Conservation (phyloP, 2,113 vertebrate genomes). For the Cheirogaleus medius region DNA sequence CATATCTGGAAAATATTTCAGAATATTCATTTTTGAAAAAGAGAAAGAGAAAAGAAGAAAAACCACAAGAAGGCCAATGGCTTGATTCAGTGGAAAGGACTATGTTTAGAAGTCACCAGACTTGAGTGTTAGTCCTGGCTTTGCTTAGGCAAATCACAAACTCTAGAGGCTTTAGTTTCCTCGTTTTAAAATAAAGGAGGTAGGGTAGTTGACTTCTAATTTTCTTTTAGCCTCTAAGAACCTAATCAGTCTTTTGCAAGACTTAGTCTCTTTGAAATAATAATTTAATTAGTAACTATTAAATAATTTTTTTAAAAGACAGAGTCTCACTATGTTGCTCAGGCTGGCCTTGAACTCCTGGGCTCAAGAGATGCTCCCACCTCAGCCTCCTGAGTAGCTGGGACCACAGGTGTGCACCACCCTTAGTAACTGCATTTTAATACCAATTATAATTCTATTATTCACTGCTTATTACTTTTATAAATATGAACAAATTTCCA, state of each 20-base stretch:
- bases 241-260: neutral
- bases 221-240: neutral
- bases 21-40: neutral
- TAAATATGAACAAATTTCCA: neutral
- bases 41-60: neutral
- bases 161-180: neutral
- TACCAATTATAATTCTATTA: neutral
- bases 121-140: neutral
- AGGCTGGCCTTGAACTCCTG: no score
- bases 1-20: conserved; percentile 4
- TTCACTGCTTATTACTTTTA: conserved; percentile 4
- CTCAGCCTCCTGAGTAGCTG: no score
- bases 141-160: neutral
- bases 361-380: no score
- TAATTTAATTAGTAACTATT: neutral
- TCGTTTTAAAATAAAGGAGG: neutral
- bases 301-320: no score
- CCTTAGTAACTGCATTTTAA: neutral
- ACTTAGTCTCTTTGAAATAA: conserved; percentile 16
- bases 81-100: neutral
- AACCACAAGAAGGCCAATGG: neutral
- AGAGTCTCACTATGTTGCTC: no score
- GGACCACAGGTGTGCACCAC: no score
- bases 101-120: neutral
- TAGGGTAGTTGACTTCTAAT: neutral